Percentiles rank a stretch among this genome's conserved stretches.
phyloP scores from a whole-genome alignment of 1,140 invertebrate genomes.

The Papilio aristodemus region DNA sequence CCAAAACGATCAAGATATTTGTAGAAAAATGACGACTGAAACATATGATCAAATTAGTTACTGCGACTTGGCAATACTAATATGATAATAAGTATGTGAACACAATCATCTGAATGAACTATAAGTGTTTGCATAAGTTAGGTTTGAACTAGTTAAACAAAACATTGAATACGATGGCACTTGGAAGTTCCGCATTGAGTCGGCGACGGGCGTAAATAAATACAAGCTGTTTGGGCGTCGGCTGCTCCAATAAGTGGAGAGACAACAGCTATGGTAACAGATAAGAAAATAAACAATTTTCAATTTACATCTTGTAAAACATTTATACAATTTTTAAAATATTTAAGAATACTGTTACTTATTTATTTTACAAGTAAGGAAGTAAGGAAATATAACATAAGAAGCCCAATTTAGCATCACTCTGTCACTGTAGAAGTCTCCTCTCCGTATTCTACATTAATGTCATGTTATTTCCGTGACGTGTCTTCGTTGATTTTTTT shows the following conservation, averaged over 20 bases:
- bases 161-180: conserved; percentile 22
- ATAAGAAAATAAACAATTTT: conserved; percentile 13
- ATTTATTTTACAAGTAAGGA: no score
- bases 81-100: not conserved
- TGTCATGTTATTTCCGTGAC: no score
- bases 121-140: conserved; percentile 28
- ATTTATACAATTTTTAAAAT: not conserved
- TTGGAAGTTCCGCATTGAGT: not conserved
- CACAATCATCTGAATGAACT: conserved; percentile 26
- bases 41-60: no score
- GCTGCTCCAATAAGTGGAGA: conserved; percentile 8
- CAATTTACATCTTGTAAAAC: not conserved
- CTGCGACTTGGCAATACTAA: not conserved
- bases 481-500: no score
- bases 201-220: conserved; percentile 10
- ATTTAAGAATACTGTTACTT: no score
- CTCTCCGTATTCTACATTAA: no score
- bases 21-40: no score
- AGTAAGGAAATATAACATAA: no score
- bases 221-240: not conserved
- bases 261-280: conserved; percentile 12
- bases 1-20: no score
- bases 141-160: conserved; percentile 25
- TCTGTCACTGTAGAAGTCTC: no score
- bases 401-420: no score